Base-by-base conservation (phyloP, 2,888 invertebrate species). In the Dromius quadrimaculatus region DNA sequence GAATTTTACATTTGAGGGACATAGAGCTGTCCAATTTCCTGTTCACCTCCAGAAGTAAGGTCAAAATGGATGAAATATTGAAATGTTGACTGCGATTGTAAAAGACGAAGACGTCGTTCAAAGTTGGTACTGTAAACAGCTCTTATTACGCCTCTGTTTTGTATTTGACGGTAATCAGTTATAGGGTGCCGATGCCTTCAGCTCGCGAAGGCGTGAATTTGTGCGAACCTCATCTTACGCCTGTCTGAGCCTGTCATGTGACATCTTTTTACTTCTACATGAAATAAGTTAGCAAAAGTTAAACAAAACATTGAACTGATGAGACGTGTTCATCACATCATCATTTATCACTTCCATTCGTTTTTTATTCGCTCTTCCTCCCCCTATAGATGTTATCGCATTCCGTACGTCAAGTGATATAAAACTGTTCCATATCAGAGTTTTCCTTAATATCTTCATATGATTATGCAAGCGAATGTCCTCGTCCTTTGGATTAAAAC, bases 161-260 rank as follows among this genome's bases (percentile, higher is more conserved):
- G 36, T 68, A 20, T 68, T 59, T 45, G 69, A 69, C 61, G 69
- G 34, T 69, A 69, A 69, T 69, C 69, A 61, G 61, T 45, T 61
- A 43, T 69, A 61, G 69, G 68, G 69, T 62, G 62, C 50, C 50
- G 50, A 54, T 28, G 50, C 50, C 50, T 43, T 62, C 6, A 15
- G 28, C 50, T 54, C 38, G n/a, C 62, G 61, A 69, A 69, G 69
- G 69, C 69, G 69, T 69, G 69, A 69, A 69, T 69, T 69, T 69
- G 69, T 69, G 69, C 69, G 61, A 69, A 69, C 69, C 69, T 69
- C 69, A 69, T 69, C 69, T 69, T 69, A 69, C 69, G 69, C 69
- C 69, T 69, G 69, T 69, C 69, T 69, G 69, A 57, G 45, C 34
- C 59, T 59, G 69, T 69, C 69, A 69, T 22, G 59, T 69, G 69